Percentiles rank a stretch among this genome's conserved stretches.
Conservation (phyloP, 2,888 invertebrate species). For the Acanthosepion lycidas region DNA sequence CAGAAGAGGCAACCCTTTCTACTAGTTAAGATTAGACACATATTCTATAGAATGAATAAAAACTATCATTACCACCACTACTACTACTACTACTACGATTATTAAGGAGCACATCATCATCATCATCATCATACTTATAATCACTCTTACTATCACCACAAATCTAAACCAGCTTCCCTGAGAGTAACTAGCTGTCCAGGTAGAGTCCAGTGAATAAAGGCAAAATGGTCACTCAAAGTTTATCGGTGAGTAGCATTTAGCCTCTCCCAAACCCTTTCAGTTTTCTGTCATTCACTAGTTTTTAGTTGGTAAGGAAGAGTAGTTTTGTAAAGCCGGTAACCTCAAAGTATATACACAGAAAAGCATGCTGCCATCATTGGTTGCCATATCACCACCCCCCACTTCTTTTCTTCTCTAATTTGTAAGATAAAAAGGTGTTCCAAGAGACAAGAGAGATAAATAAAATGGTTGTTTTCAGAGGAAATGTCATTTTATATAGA, state of each 20-base stretch:
- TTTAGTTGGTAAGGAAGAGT: not conserved
- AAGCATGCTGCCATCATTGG: constrained; percentile 8
- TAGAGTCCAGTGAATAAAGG: not conserved
- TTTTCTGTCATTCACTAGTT: not conserved
- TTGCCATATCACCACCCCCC: not conserved
- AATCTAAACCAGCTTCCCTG: constrained; percentile 2
- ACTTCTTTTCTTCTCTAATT: not conserved
- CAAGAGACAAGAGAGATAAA: not conserved
- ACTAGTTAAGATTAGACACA: not conserved
- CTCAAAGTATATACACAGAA: not conserved
- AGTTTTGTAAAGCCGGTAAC: not conserved
- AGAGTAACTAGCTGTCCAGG: constrained; percentile 3
- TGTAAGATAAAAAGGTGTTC: not conserved
- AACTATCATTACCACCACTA: not conserved
- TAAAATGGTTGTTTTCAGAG: not conserved
- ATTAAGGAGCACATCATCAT: not conserved
- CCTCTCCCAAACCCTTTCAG: not conserved
- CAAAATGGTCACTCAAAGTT: not conserved
- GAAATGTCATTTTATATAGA: not conserved
- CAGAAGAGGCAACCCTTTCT: not conserved
- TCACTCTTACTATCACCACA: not conserved
- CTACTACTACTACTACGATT: not conserved
- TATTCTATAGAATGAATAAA: constrained; percentile 33
- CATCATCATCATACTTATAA: not conserved
- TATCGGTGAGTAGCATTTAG: not conserved